A percentile compares a stretch with the other conserved stretches of the same genome.
These are phyloP conservation scores for Calliopsis andreniformis DNA, from an alignment of 1,140 invertebrate genomes.

Conservation along the genomic window DNA sequence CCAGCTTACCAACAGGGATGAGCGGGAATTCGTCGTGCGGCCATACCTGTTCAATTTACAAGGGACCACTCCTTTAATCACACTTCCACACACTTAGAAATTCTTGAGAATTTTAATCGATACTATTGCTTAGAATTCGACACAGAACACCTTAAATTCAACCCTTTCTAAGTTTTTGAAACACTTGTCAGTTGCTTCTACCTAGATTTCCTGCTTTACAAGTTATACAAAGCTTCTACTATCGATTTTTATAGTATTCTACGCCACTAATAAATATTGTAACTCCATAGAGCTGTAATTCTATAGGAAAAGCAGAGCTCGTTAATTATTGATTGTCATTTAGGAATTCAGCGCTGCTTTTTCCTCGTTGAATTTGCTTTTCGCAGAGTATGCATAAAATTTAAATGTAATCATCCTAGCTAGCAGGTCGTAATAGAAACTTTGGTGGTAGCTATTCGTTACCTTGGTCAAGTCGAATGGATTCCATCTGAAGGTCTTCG, in stretches of 20 bases:
- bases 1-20: slow-evolving; percentile 94
- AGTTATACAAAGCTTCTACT: too few relatives aligned
- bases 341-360: background rate
- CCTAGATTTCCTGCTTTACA: too few relatives aligned
- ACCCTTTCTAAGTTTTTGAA: too few relatives aligned
- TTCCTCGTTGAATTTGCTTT: background rate
- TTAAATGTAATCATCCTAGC: background rate
- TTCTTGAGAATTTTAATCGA: background rate
- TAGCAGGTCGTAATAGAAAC: background rate
- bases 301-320: too few relatives aligned
- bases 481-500: slow-evolving; percentile 89
- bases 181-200: too few relatives aligned
- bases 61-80: background rate
- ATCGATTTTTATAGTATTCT: too few relatives aligned
- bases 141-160: too few relatives aligned
- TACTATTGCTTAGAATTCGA: too few relatives aligned
- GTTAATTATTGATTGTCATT: background rate
- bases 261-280: too few relatives aligned
- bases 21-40: slow-evolving; percentile 94
- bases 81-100: background rate
- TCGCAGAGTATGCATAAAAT: background rate
- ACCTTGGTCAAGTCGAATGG: slow-evolving; percentile 96
- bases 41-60: slow-evolving; percentile 86
- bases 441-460: slow-evolving; percentile 16
- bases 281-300: too few relatives aligned